A percentile compares a stretch with the other conserved stretches of the same genome.
phyloP scores from a whole-genome alignment of 2,113 vertebrate genomes.

The Phylloscopus whistleri region DNA sequence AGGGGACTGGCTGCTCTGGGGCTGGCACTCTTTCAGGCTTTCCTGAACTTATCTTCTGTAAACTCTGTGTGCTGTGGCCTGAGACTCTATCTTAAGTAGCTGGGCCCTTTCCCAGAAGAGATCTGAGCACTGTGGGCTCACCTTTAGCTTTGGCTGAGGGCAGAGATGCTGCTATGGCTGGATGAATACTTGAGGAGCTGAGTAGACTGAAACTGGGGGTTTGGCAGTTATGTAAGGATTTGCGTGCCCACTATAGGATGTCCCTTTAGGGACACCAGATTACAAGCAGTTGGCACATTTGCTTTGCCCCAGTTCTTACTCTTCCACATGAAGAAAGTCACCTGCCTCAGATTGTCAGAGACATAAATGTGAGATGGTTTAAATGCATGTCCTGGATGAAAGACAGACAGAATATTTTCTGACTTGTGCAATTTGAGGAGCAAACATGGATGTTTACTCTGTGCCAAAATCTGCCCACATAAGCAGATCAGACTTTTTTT shows the following conservation, averaged over 20 bases:
- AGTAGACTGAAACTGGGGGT: background rate
- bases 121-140: background rate
- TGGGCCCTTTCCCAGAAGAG: background rate
- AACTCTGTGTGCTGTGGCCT: background rate
- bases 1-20: background rate
- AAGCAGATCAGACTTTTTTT: constrained; percentile 27
- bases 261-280: background rate
- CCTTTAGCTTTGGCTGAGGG: background rate
- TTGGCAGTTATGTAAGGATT: background rate
- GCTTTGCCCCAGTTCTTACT: background rate
- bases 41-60: background rate
- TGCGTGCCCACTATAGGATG: background rate
- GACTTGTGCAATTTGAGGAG: constrained; percentile 42
- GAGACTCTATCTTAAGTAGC: background rate
- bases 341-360: background rate
- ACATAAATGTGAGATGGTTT: background rate
- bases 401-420: background rate
- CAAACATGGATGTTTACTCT: constrained; percentile 50
- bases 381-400: background rate
- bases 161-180: background rate
- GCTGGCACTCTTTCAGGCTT: background rate
- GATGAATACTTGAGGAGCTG: background rate
- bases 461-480: constrained; percentile 47
- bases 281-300: background rate
- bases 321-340: background rate